phyloP scores from a whole-genome alignment of 2,888 invertebrate genomes.

The Napeogenes sylphis region DNA sequence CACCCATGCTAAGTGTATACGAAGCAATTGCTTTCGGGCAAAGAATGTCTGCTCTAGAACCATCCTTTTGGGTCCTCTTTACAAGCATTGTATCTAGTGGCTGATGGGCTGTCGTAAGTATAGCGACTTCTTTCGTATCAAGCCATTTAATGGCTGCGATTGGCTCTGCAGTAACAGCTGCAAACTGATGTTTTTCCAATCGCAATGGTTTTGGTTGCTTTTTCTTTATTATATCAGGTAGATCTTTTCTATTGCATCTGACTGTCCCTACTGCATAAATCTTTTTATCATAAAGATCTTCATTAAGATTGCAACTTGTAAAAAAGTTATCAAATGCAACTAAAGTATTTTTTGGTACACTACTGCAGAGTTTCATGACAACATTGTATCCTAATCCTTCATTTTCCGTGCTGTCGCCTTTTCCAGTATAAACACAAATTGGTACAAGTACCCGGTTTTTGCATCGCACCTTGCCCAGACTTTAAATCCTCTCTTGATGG shows the following conservation, averaged over 20 bases:
- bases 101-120: conserved; percentile 36
- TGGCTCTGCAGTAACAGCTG: conserved; percentile 35
- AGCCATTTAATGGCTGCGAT: conserved; percentile 37
- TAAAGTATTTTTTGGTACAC: conserved; percentile 33
- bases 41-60: conserved; percentile 37
- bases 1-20: conserved; percentile 40
- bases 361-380: conserved; percentile 19
- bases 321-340: conserved; percentile 44
- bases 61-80: conserved; percentile 43
- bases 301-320: conserved; percentile 34
- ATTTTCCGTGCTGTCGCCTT: conserved; percentile 31
- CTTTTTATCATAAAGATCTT: conserved; percentile 32
- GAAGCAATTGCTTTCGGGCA: conserved; percentile 41
- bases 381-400: conserved; percentile 34
- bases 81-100: conserved; percentile 30
- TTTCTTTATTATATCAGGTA: conserved; percentile 36
- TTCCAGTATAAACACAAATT: conserved; percentile 37
- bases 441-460: conserved; percentile 32
- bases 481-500: conserved; percentile 30
- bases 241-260: conserved; percentile 35
- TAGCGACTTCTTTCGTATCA: conserved; percentile 35
- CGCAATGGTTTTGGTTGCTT: conserved; percentile 31
- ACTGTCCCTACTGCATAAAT: conserved; percentile 40
- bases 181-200: conserved; percentile 35
- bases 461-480: conserved; percentile 26